Base-by-base conservation (phyloP, 2,113 vertebrate species). In the Mormyrus lacerda region DNA sequence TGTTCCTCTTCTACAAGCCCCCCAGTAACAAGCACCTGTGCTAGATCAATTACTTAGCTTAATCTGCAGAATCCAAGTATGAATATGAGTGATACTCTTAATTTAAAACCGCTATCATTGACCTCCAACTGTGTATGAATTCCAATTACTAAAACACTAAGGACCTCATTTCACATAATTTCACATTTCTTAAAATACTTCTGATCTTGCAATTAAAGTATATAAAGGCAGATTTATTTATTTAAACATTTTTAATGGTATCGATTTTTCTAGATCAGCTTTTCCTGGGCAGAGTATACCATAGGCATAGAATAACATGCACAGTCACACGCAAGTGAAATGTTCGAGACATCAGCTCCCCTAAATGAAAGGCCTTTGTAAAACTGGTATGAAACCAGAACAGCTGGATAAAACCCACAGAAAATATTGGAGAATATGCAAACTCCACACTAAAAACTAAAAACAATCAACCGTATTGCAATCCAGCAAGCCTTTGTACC, bases 1-100 rank as follows among this genome's bases (percentile, higher is more conserved):
- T 87, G 94, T 92, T 92, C 91, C 87, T 92, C 92, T 91, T 90
- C 87, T 91, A 89, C 90, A 76, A 93, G 4, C 55, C 91, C 92
- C 93, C 93, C 92, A 93, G 92, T 92, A 95, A 95, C 90, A 95
- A 89, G 90, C 95, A 96, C 94, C 95, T 96, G 95, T 91, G 90
- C 91, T 91, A 88, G 91, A 96, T 95, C 93, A 95, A 94, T 96
- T 95, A 94, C 84, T 13, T 87, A 92, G 65, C 87, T 91, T 94
- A 93, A 95, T 93, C 95, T 92, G 90, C 93, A 93, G 91, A 87
- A 91, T 42, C 91, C 93, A 90, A 93, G 93, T 95, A 94, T 93
- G 88, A 88, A 85, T 86, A 90, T 91, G 89, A 92, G 90, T 90
- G 89, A 55, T 92, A 79, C 90, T 83, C 91, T 95, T 91, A 91